A percentile compares a stretch with the other conserved stretches of the same genome.
Evolutionary conservation across 2,797 vertebrate species (phyloP).

Genomic region (Chaenodraco wilsoni): DNA sequence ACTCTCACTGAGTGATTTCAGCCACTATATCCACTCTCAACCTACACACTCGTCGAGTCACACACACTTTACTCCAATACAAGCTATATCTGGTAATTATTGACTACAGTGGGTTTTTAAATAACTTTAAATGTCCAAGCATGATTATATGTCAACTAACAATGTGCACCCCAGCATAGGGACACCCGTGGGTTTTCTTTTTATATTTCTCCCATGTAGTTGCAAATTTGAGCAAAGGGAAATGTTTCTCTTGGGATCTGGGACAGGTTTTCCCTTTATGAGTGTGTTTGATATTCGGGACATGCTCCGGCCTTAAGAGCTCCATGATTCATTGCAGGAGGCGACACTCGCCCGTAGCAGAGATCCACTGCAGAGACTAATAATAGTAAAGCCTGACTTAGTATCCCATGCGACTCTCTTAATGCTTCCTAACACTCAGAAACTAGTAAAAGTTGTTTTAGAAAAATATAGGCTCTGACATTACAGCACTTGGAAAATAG

Average conservation of each 20-base stretch:
- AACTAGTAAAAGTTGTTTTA: slow-evolving; percentile 79
- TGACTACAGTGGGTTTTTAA: slow-evolving; percentile 58
- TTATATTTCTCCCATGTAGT: slow-evolving; percentile 68
- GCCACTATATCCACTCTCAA: slow-evolving; percentile 24
- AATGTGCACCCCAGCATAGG: slow-evolving; percentile 38
- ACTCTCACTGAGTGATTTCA: slow-evolving; percentile 60
- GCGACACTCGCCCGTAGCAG: slow-evolving; percentile 77
- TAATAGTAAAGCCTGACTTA: slow-evolving; percentile 82
- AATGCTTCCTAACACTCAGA: slow-evolving; percentile 73
- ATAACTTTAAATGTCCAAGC: slow-evolving; percentile 62
- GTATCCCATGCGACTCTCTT: slow-evolving; percentile 75
- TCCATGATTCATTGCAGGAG: slow-evolving; percentile 86
- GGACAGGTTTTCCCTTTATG: slow-evolving; percentile 88
- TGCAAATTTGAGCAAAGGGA: slow-evolving; percentile 66
- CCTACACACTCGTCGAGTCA: slow-evolving; percentile 17
- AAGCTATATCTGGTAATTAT: slow-evolving; percentile 60
- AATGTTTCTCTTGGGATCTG: slow-evolving; percentile 80
- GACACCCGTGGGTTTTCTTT: slow-evolving; percentile 56
- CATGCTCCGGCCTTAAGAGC: slow-evolving; percentile 84
- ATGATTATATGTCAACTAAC: slow-evolving; percentile 58
- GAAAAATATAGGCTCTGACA: slow-evolving; percentile 56
- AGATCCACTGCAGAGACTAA: slow-evolving; percentile 82
- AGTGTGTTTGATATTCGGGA: slow-evolving; percentile 86
- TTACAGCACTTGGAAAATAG: slow-evolving; percentile 52
- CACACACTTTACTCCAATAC: slow-evolving; percentile 13